These are phyloP conservation scores for Iphiclides podalirius DNA, from an alignment of 2,888 invertebrate species.

Conservation along the genomic window DNA sequence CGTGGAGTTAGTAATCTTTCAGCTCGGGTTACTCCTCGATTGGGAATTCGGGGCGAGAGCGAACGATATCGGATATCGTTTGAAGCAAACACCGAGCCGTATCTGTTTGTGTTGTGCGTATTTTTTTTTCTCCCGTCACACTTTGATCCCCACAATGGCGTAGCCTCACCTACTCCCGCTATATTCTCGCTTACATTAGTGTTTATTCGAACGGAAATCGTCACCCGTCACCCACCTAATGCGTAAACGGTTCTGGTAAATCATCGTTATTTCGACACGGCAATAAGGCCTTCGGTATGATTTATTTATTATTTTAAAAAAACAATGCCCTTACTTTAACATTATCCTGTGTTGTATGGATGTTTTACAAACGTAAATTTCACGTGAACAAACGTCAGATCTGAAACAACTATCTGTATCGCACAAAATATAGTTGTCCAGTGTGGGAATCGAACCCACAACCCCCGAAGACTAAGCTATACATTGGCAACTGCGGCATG, in stretches of 20 bases:
- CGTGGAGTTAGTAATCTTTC: constrained; percentile 20
- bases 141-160: constrained; percentile 14
- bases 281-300: too few relatives aligned
- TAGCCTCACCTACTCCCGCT: constrained; percentile 17
- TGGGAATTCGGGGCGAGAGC: constrained; percentile 19
- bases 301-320: too few relatives aligned
- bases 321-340: too few relatives aligned
- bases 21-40: constrained; percentile 19
- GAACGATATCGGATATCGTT: constrained; percentile 23
- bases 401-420: too few relatives aligned
- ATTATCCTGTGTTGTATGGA: too few relatives aligned
- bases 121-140: constrained; percentile 16
- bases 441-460: too few relatives aligned
- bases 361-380: too few relatives aligned
- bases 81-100: constrained; percentile 17
- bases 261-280: constrained; percentile 12
- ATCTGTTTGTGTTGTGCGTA: constrained; percentile 13
- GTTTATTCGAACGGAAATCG: constrained; percentile 5
- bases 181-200: constrained; percentile 3
- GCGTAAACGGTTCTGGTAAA: constrained; percentile 4
- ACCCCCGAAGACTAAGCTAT: too few relatives aligned
- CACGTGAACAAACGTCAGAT: too few relatives aligned
- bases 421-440: too few relatives aligned
- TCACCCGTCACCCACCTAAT: constrained; percentile 2
- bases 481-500: too few relatives aligned